These are phyloP conservation scores for Nowickia ferox DNA, from an alignment of 2,888 invertebrate genomes.

Conservation along the genomic window DNA sequence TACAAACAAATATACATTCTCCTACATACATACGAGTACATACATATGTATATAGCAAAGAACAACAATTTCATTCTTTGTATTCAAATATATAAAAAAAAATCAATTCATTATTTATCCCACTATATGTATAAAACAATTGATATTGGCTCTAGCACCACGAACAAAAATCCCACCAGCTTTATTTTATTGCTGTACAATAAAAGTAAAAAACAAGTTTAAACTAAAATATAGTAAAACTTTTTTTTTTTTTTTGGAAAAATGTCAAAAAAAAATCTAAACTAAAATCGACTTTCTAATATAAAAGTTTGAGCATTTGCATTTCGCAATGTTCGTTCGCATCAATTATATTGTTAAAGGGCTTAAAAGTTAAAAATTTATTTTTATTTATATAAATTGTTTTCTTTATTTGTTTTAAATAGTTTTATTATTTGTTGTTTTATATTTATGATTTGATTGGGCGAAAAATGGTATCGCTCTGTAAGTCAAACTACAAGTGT, in stretches of 20 bases:
- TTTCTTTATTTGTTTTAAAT: slow-evolving; percentile 24
- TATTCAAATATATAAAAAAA: slow-evolving; percentile 21
- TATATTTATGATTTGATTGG: too few relatives aligned
- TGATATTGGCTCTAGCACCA: slow-evolving; percentile 51
- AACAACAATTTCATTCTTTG: slow-evolving; percentile 17
- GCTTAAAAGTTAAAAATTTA: slow-evolving; percentile 25
- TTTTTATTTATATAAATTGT: background rate
- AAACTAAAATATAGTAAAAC: slow-evolving; percentile 20
- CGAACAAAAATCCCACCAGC: slow-evolving; percentile 44
- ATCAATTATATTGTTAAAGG: slow-evolving; percentile 42
- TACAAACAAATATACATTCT: background rate
- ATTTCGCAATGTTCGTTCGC: background rate
- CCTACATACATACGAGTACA: background rate
- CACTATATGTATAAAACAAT: slow-evolving; percentile 66
- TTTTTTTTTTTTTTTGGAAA: background rate
- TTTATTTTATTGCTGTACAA: slow-evolving; percentile 65
- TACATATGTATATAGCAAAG: too few relatives aligned
- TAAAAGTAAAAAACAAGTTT: slow-evolving; percentile 37
- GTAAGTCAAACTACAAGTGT: too few relatives aligned
- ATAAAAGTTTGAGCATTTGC: slow-evolving; percentile 55
- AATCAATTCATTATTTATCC: slow-evolving; percentile 69
- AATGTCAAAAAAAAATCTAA: background rate
- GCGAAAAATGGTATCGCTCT: too few relatives aligned
- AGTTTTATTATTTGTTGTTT: too few relatives aligned
- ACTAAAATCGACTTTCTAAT: slow-evolving; percentile 33